phyloP scores from a whole-genome alignment of 1,140 invertebrate species.

The Oncopodura yosiiana region DNA sequence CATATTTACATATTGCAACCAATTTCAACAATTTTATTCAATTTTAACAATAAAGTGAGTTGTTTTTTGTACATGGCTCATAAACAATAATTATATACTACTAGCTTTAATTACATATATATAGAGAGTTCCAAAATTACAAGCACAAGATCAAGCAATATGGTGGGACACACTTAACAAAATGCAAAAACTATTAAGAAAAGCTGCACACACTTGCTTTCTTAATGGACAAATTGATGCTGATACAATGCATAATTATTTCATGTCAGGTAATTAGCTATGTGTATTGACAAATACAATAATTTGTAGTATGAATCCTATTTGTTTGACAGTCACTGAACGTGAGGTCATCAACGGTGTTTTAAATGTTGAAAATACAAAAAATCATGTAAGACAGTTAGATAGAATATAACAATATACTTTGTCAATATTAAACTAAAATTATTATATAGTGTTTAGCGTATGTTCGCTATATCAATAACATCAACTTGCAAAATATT shows the following conservation, averaged over 20 bases:
- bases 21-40: slow-evolving; percentile 90
- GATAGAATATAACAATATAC: too few species aligned
- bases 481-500: slow-evolving; percentile 91
- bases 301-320: slow-evolving; percentile 5
- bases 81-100: not conserved
- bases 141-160: slow-evolving; percentile 88
- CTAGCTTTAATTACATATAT: slow-evolving; percentile 28
- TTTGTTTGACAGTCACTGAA: slow-evolving; percentile 72
- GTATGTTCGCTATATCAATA: slow-evolving; percentile 80
- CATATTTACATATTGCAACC: slow-evolving; percentile 82
- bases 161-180: slow-evolving; percentile 96
- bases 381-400: slow-evolving; percentile 96
- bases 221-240: slow-evolving; percentile 77
- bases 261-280: slow-evolving; percentile 76
- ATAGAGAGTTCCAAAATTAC: slow-evolving; percentile 80
- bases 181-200: slow-evolving; percentile 88
- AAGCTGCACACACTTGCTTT: slow-evolving; percentile 75
- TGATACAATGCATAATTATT: slow-evolving; percentile 94
- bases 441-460: too few species aligned
- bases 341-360: slow-evolving; percentile 93
- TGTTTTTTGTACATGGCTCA: not conserved
- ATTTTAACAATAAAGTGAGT: slow-evolving; percentile 93
- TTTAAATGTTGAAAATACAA: slow-evolving; percentile 85
- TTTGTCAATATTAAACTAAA: too few species aligned
- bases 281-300: not conserved